These are phyloP conservation scores for Montipora efflorescens DNA, from an alignment of 64 coral and sea anemone genomes.

Conservation along the genomic window DNA sequence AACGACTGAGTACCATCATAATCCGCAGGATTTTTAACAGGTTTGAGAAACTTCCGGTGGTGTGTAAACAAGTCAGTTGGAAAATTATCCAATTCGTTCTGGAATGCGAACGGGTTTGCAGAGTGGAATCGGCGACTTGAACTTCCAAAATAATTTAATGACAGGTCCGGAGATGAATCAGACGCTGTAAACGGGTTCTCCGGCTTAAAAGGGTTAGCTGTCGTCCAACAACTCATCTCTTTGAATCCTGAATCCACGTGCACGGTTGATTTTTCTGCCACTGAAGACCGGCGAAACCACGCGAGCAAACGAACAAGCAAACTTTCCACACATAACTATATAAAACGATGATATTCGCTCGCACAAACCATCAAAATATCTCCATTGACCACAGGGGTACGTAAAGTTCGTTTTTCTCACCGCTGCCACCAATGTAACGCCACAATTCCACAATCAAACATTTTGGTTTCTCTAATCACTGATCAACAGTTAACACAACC, in stretches of 20 bases:
- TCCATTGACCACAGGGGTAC: neutral
- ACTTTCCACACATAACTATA: conserved; percentile 1
- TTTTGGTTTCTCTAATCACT: too few relatives aligned
- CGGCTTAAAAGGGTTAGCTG: conserved; percentile 10
- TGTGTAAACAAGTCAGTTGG: conserved; percentile 1
- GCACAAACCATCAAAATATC: conserved; percentile 11
- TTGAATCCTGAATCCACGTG: neutral
- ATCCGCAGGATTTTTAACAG: conserved; percentile 24
- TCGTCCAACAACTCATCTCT: neutral
- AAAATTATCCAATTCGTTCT: neutral
- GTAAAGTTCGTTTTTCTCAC: neutral
- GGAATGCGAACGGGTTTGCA: too few relatives aligned
- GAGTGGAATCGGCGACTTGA: too few relatives aligned
- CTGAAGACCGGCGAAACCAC: neutral
- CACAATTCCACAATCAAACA: neutral
- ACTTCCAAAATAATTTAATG: neutral
- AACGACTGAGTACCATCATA: conserved; percentile 39
- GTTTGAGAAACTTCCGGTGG: conserved; percentile 17
- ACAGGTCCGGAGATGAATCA: conserved; percentile 2
- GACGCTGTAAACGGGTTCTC: neutral
- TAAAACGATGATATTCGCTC: neutral
- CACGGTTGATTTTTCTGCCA: neutral
- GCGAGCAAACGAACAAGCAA: neutral
- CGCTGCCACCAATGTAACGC: conserved; percentile 25
- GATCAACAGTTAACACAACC: too few relatives aligned